phyloP scores from a whole-genome alignment of 1,140 invertebrate species.

The Achroia grisella region DNA sequence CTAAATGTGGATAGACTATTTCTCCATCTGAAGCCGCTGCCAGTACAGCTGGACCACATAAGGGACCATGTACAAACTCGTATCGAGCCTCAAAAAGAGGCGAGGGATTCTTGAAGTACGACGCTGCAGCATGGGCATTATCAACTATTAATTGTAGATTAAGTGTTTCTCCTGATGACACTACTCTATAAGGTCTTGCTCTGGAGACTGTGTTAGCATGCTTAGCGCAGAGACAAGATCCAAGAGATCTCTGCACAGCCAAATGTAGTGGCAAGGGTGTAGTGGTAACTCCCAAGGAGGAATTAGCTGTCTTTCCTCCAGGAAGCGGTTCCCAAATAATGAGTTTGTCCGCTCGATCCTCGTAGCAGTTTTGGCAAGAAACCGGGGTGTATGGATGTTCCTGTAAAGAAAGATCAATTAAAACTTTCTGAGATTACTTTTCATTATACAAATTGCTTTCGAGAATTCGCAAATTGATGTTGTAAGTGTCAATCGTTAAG shows the following conservation, averaged over 20 bases:
- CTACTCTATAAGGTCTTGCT: constrained; percentile 76
- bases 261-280: constrained; percentile 74
- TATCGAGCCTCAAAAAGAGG: constrained; percentile 89
- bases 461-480: too few species aligned
- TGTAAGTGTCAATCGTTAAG: too few species aligned
- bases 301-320: constrained; percentile 48
- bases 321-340: constrained; percentile 82
- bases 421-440: too few species aligned
- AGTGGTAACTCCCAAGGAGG: constrained; percentile 42
- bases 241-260: constrained; percentile 68
- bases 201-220: constrained; percentile 72
- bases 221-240: constrained; percentile 80
- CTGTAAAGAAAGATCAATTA: constrained; percentile 56
- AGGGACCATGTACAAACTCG: constrained; percentile 90
- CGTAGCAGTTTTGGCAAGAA: constrained; percentile 86
- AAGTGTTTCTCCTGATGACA: constrained; percentile 84
- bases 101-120: constrained; percentile 88
- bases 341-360: constrained; percentile 88
- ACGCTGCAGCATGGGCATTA: constrained; percentile 84
- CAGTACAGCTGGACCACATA: constrained; percentile 87
- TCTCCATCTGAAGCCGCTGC: constrained; percentile 86
- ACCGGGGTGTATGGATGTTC: constrained; percentile 85
- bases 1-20: constrained; percentile 88
- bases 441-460: too few species aligned
- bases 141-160: constrained; percentile 88